phyloP scores from a whole-genome alignment of 1,140 invertebrate genomes.

The Microplitis mediator region DNA sequence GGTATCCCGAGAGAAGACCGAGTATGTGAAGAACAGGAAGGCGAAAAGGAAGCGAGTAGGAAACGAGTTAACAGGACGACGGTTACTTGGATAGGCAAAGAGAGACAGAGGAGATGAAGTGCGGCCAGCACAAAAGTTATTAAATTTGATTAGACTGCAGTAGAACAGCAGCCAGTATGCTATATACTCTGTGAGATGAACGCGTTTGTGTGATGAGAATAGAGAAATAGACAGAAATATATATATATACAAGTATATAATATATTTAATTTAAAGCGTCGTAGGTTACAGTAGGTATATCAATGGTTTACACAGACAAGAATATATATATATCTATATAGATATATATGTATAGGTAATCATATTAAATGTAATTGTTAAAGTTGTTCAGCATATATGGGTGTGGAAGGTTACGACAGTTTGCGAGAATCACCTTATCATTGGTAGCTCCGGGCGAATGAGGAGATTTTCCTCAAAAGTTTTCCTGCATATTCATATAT shows the following conservation, averaged over 20 bases:
- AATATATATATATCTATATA: slow-evolving; percentile 10
- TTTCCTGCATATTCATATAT: background rate
- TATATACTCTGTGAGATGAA: slow-evolving; percentile 19
- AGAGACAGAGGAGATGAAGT: slow-evolving; percentile 22
- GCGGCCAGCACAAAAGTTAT: slow-evolving; percentile 57
- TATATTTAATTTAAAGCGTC: slow-evolving; percentile 20
- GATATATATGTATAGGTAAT: slow-evolving; percentile 17
- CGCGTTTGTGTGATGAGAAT: slow-evolving; percentile 33
- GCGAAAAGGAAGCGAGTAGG: slow-evolving; percentile 3
- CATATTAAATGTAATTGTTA: slow-evolving; percentile 61
- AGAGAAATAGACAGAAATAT: slow-evolving; percentile 13
- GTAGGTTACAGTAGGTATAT: background rate
- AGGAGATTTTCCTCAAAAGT: slow-evolving; percentile 2
- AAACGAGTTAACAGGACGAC: slow-evolving; percentile 27
- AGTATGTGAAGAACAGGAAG: background rate
- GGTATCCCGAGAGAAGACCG: background rate
- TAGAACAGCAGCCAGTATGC: slow-evolving; percentile 37
- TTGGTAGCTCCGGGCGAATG: slow-evolving; percentile 24
- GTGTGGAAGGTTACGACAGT: slow-evolving; percentile 35
- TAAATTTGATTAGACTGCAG: slow-evolving; percentile 61
- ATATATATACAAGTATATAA: slow-evolving; percentile 41
- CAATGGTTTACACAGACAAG: background rate
- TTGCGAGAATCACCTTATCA: slow-evolving; percentile 51
- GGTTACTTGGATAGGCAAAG: slow-evolving; percentile 30
- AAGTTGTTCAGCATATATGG: slow-evolving; percentile 46